Conservation (phyloP, 2,113 vertebrate genomes). For the Acanthochromis polyacanthus region DNA sequence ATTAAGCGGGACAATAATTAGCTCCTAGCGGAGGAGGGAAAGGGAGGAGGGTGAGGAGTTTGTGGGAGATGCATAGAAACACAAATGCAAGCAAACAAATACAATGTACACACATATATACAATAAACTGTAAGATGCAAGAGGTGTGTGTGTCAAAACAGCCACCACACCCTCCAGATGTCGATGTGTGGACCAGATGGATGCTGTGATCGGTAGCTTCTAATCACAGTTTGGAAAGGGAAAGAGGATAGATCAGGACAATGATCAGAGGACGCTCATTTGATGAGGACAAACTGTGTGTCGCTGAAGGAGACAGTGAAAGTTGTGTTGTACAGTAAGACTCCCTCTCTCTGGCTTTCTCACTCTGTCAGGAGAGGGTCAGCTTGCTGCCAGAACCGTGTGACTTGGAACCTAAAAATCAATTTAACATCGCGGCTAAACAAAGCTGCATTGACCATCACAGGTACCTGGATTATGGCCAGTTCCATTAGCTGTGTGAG, state of each 20-base stretch:
- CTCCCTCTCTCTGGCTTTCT: constrained; percentile 3
- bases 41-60: constrained; percentile 26
- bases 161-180: constrained; percentile 65
- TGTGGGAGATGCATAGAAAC: constrained; percentile 51
- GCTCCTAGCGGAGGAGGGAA: constrained; percentile 58
- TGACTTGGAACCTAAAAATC: constrained; percentile 63
- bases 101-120: constrained; percentile 35
- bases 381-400: constrained; percentile 20
- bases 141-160: constrained; percentile 57
- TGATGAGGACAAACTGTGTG: constrained; percentile 19
- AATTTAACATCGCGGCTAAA: constrained; percentile 52
- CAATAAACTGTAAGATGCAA: constrained; percentile 50
- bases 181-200: constrained; percentile 69
- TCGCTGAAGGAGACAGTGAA: background rate
- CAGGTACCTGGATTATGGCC: constrained; percentile 45
- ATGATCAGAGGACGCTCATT: constrained; percentile 27
- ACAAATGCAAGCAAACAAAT: constrained; percentile 55
- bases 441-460: constrained; percentile 59
- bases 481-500: constrained; percentile 48
- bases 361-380: constrained; percentile 6
- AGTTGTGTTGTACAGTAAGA: background rate
- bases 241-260: constrained; percentile 6
- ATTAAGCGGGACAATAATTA: constrained; percentile 84
- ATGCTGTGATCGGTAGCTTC: constrained; percentile 60
- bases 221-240: constrained; percentile 55